Evolutionary conservation across 2,888 invertebrate species (phyloP).

Genomic region (Melanchra persicariae): DNA sequence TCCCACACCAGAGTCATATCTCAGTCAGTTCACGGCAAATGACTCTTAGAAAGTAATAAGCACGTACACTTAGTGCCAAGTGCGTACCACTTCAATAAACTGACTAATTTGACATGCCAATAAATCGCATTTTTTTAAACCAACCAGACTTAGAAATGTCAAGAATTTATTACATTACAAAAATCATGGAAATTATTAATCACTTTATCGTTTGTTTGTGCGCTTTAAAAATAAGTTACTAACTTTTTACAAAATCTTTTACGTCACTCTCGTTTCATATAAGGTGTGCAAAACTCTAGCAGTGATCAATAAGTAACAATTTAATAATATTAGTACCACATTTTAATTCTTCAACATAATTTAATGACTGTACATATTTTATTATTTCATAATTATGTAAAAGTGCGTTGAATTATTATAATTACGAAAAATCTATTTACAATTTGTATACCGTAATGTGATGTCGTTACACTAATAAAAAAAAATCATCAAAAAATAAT

Average conservation of each 20-base stretch:
- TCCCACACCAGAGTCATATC: background rate
- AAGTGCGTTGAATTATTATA: constrained; percentile 36
- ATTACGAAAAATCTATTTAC: constrained; percentile 58
- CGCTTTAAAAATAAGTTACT: constrained; percentile 13
- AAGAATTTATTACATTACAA: constrained; percentile 6
- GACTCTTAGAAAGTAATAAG: background rate
- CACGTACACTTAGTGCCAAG: constrained; percentile 3
- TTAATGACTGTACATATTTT: constrained; percentile 48
- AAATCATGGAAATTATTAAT: constrained; percentile 7
- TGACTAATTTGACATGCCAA: constrained; percentile 11
- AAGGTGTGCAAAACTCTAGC: constrained; percentile 2
- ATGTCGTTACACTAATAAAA: constrained; percentile 47
- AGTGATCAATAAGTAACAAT: constrained; percentile 25
- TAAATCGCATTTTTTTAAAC: constrained; percentile 3
- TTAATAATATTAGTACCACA: constrained; percentile 48
- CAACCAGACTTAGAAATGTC: background rate
- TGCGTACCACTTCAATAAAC: background rate
- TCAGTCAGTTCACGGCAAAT: background rate
- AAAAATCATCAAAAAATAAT: constrained; percentile 60
- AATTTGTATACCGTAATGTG: constrained; percentile 54
- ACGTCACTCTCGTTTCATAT: constrained; percentile 7
- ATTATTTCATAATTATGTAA: constrained; percentile 53
- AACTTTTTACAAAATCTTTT: constrained; percentile 5
- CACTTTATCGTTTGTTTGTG: constrained; percentile 26
- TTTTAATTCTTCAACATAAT: constrained; percentile 40